Percentiles rank a stretch among this genome's conserved stretches.
Conservation (phyloP, 1,140 invertebrate species). For the Papilio machaon region DNA sequence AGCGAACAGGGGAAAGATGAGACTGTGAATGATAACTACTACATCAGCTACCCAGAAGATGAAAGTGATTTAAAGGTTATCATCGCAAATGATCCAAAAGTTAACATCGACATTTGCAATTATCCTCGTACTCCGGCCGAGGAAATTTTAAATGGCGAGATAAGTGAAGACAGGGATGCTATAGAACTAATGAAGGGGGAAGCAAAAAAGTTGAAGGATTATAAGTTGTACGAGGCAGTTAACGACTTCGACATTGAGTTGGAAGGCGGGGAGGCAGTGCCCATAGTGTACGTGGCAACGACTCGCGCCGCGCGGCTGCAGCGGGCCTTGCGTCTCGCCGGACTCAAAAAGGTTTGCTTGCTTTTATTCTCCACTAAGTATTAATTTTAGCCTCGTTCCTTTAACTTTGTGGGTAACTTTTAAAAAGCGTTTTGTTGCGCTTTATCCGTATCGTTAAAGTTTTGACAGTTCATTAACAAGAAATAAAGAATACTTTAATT, state of each 20-base stretch:
- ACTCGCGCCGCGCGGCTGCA: conserved; percentile 69
- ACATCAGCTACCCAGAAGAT: conserved; percentile 63
- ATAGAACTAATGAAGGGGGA: conserved; percentile 69
- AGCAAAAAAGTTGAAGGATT: conserved; percentile 71
- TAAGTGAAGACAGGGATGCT: conserved; percentile 60
- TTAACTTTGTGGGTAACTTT: conserved; percentile 22
- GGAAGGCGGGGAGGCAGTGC: conserved; percentile 66
- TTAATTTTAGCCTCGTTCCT: conserved; percentile 27
- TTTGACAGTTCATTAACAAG: conserved; percentile 46
- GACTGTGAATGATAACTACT: conserved; percentile 59
- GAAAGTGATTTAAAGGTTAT: conserved; percentile 51
- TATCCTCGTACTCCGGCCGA: conserved; percentile 60
- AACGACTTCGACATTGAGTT: conserved; percentile 75
- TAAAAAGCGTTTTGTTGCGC: conserved; percentile 34
- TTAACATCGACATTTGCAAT: conserved; percentile 61
- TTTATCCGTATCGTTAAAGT: conserved; percentile 45
- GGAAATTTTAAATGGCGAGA: conserved; percentile 70
- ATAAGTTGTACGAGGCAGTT: conserved; percentile 76
- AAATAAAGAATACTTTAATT: conserved; percentile 25
- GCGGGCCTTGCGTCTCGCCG: conserved; percentile 64
- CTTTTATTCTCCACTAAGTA: conserved; percentile 27
- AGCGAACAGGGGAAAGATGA: conserved; percentile 45
- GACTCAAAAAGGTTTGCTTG: conserved; percentile 72
- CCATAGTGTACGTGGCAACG: conserved; percentile 74
- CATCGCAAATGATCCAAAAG: conserved; percentile 54